Base-by-base conservation (phyloP, 2,797 vertebrate genomes). In the Rhabdophis nuchalis region DNA sequence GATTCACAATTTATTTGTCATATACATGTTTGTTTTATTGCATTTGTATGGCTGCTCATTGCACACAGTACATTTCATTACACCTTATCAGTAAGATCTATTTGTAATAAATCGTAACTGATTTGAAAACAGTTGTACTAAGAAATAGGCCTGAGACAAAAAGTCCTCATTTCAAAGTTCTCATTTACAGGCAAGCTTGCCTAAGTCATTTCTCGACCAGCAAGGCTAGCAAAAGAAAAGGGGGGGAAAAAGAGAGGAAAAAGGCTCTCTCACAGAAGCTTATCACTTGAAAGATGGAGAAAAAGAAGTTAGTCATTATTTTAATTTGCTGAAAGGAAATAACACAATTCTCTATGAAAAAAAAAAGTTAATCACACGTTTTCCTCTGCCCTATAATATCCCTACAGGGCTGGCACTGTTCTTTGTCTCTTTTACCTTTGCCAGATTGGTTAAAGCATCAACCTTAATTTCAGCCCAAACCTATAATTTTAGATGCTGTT, bases 401-500 rank as follows among this genome's bases (percentile, higher is more conserved):
- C 27, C 89, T 32, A 0, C 82, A 91, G 89, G 46, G 60, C 85
- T 41, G 85, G 85, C 57, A 89, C 89, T 93, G 93, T 53, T 54
- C 72, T 90, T 36, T 89, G 46, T 93, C 85, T 89, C 92, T 92
- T 86, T 85, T 88, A 50, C 16, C 91, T 86, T 61, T 88, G 93
- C 23, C 3, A 93, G 90, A 92, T 9, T 68, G 87, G 54, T 94
- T 91, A 91, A 94, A 95, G 89, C 14, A 54, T 87, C 64, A 90
- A 93, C 88, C 91, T 93, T 94, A 95, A 95, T 95, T 95, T 95
- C 89, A 95, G 93, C 88, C 92, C 32, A 56, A 94, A 95, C 92
- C 57, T 94, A 89, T 94, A 95, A 96, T 95, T 96, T 95, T 9
- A 93, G 77, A 92, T 93, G 91, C 93, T 95, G 93, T 92, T 94